Conservation (phyloP, 1,140 invertebrate species). For the Drosophila truncata region DNA sequence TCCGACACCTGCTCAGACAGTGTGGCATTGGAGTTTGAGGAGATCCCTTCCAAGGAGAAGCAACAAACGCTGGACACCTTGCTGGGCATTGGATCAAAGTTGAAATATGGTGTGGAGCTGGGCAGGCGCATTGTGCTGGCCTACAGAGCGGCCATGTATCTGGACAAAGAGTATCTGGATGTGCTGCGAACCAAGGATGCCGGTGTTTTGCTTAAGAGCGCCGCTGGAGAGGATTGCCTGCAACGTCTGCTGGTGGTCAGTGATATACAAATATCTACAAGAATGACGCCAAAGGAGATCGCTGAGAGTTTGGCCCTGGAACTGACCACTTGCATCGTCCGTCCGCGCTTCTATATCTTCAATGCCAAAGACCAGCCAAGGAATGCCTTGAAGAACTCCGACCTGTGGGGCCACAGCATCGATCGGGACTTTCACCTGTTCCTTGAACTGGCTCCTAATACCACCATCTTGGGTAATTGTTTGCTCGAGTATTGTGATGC, state of each 20-base stretch:
- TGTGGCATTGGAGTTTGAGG: conserved; percentile 76
- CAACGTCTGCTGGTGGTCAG: conserved; percentile 87
- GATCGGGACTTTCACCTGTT: conserved; percentile 85
- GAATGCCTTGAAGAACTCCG: conserved; percentile 61
- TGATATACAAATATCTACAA: conserved; percentile 86
- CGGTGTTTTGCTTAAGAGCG: conserved; percentile 86
- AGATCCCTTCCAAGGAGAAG: conserved; percentile 81
- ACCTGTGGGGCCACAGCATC: conserved; percentile 86
- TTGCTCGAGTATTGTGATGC: conserved; percentile 82
- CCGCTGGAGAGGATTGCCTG: conserved; percentile 86
- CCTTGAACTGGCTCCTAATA: conserved; percentile 73
- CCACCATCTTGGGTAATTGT: conserved; percentile 73
- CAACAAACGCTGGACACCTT: conserved; percentile 76
- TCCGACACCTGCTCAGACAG: conserved; percentile 68
- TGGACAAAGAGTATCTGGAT: conserved; percentile 87
- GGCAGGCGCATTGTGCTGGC: conserved; percentile 86
- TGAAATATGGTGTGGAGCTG: conserved; percentile 86
- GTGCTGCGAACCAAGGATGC: conserved; percentile 86
- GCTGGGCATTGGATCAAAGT: conserved; percentile 81
- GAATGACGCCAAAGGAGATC: conserved; percentile 85
- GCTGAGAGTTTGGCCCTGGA: conserved; percentile 86
- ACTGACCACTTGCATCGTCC: conserved; percentile 85
- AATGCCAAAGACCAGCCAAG: conserved; percentile 82
- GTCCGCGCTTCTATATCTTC: conserved; percentile 85
- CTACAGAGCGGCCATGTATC: conserved; percentile 86